phyloP scores from a whole-genome alignment of 2,113 vertebrate species.

The Strigops habroptila region DNA sequence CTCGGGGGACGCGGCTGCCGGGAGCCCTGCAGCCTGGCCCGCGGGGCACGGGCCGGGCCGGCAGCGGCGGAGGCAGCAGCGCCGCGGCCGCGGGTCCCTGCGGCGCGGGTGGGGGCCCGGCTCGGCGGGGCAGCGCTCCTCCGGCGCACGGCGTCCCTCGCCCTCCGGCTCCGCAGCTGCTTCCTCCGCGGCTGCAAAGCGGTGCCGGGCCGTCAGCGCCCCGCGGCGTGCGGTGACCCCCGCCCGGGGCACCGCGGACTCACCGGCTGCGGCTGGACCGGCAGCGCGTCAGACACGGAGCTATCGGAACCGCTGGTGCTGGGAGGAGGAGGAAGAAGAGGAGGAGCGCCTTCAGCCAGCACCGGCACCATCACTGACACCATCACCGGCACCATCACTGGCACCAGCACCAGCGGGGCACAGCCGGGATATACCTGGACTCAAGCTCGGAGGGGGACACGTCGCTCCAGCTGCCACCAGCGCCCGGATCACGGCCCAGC shows the following conservation, averaged over 20 bases:
- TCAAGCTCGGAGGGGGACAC: constrained; percentile 84
- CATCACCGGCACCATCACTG: too few species aligned
- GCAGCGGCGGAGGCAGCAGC: too few species aligned
- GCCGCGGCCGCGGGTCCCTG: too few species aligned
- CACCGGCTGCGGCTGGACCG: constrained; percentile 47
- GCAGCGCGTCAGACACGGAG: constrained; percentile 81
- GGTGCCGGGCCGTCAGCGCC: not conserved
- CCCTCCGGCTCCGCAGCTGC: constrained; percentile 71
- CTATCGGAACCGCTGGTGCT: constrained; percentile 92
- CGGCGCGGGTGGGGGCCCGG: too few species aligned
- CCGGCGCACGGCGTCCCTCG: constrained; percentile 64
- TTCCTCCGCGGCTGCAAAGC: constrained; percentile 57
- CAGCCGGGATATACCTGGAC: constrained; percentile 77
- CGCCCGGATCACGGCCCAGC: constrained; percentile 60
- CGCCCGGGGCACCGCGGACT: not conserved
- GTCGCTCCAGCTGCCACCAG: constrained; percentile 57
- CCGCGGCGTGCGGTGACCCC: too few species aligned
- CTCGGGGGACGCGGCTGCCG: too few species aligned
- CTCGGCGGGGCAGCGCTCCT: too few species aligned
- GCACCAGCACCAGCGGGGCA: not conserved
- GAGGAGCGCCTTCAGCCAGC: not conserved
- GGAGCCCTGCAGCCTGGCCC: too few species aligned
- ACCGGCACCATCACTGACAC: not conserved
- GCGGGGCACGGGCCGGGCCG: too few species aligned
- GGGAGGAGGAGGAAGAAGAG: not conserved